phyloP scores from a whole-genome alignment of 2,113 vertebrate species.

The Pygoscelis antarcticus region DNA sequence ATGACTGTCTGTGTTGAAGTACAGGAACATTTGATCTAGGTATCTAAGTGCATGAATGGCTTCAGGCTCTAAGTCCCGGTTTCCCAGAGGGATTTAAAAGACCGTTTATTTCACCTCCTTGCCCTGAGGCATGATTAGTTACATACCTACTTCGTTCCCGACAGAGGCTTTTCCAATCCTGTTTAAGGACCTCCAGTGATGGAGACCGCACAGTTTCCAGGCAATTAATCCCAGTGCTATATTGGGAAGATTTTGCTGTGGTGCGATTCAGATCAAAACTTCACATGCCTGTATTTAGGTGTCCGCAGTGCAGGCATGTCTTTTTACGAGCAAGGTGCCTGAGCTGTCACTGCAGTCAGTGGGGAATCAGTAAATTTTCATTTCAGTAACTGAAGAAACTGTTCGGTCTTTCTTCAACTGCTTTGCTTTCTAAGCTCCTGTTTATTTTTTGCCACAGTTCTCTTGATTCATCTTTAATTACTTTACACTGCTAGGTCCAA shows the following conservation, averaged over 20 bases:
- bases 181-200: background rate
- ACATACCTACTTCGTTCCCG: background rate
- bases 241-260: background rate
- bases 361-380: background rate
- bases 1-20: background rate
- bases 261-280: background rate
- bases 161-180: background rate
- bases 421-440: background rate
- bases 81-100: constrained; percentile 13
- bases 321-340: background rate
- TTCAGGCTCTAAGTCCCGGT: background rate
- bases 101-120: background rate
- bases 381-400: background rate
- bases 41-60: background rate
- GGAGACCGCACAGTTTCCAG: background rate
- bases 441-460: background rate
- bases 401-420: background rate
- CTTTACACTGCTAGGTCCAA: background rate
- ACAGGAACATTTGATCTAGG: background rate
- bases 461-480: background rate
- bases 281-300: background rate
- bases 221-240: background rate
- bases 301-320: background rate
- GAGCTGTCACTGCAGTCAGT: background rate
- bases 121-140: background rate